Base-by-base conservation (phyloP, 2,797 vertebrate species). In the Pitangus sulphuratus region DNA sequence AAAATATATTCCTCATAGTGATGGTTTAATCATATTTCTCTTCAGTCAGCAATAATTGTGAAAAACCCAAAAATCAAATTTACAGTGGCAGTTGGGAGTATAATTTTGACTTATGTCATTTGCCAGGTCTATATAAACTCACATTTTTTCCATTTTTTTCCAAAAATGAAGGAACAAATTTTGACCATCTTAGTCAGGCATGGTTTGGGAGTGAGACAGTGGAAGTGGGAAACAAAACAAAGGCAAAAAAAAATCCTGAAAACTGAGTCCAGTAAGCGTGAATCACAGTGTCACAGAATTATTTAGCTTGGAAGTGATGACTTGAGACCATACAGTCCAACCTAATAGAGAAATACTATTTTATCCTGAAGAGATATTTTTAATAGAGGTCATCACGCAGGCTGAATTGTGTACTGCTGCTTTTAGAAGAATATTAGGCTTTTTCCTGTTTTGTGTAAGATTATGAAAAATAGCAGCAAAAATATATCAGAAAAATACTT, bases 201-300 rank as follows among this genome's bases (percentile, higher is more conserved):
- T 20, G 8, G 6, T 39, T 69, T 58, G 8, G 19, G 4, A 18
- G 3, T 1, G 0, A 15, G 30, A 53, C 8, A 53, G 42, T 18
- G 17, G 3, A 5, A 4, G 8, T 11, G 6, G 4, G 4, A 15
- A 83, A 42, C 2, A 77, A 54, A 85, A n/a, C 14, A 54, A 62
- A 70, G 10, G n/a, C n/a, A 68, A 80, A 12, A 0, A 0, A 22
- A 40, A 31, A 50, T 6, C 19, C 62, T 68, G 37, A 56, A 90
- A 80, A 62, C 5, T 35, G 31, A 66, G 22, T 51, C 22, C 10
- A 24, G 4, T 58, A 70, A 50, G 22, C 12, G 51, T 26, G 9
- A 74, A 58, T 78, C 26, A 86, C 15, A 47, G 19, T 40, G 10
- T 62, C 45, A 81, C 1, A 16, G 12, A 72, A 53, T 7, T 22